Evolutionary conservation across 2,888 invertebrate species (phyloP), one percentile per base, ranked within the genome.

Genomic region (Cheilosia grossa): DNA sequence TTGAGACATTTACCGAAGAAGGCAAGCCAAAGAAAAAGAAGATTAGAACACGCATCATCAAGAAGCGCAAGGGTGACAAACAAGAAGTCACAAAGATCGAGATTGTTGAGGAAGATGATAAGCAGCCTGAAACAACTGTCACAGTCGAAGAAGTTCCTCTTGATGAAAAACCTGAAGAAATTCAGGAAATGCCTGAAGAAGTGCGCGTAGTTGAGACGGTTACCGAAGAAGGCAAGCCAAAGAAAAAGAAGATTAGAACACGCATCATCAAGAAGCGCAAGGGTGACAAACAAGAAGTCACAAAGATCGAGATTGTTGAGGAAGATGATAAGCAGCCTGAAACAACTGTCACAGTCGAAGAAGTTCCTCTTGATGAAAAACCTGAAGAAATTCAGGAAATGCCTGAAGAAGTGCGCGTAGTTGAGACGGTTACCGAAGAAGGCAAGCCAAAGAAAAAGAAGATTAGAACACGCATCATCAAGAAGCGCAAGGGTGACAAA

Each of bases 31-130:
- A 40, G 4, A 87, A 80, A 19, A 82, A 70, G 37, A 64, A 56
- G 21, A 64, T 80, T 4, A 75, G 82, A n/a, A 86, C 82, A 15
- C 58, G 82, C 10, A 24, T 64, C 3, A 75, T 86, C 47, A 87
- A 87, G 56, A 87, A 77, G 64, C 64, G 88, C 3, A 91, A 87
- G 87, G 92, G 90, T 61, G 82, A 87, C 47, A 91, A 90, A 88
- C 88, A 90, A 42, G 90, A 92, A 87, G 88, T 91, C n/a, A 92
- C 91, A 0, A 90, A 91, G 88, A 91, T 92, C 63, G 88, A 91
- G 17, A 91, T 91, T 3, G 89, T 91, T 10, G 81, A 87, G 58
- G 88, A 89, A 75, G 88, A 88, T 9, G 88, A 85, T 21, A 82
- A 88, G 49, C 70, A 75, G 30, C 88, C 88, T 54, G 88, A 90